Conservation (phyloP, 2,113 vertebrate species). For the Dicentrarchus labrax region DNA sequence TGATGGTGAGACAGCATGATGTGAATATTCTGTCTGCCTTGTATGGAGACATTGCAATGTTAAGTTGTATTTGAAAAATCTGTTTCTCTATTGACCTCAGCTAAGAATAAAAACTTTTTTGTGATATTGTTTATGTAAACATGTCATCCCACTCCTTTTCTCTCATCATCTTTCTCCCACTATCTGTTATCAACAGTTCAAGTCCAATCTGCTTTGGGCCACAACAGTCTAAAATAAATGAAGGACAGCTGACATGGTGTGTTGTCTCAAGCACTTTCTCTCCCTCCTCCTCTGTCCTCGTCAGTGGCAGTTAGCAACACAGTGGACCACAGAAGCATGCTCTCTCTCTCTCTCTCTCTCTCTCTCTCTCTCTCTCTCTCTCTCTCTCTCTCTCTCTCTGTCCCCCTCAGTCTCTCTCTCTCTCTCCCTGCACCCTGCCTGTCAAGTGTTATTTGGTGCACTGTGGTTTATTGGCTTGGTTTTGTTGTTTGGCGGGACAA, state of each 20-base stretch:
- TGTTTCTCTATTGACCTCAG: not conserved
- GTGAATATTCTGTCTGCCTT: not conserved
- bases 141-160: not conserved
- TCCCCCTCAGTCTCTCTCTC: too few species aligned
- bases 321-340: constrained; percentile 4
- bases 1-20: not conserved
- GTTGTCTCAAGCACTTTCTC: constrained; percentile 22
- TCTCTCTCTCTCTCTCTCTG: not conserved
- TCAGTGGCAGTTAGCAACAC: constrained; percentile 28
- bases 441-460: constrained; percentile 65
- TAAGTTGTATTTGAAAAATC: not conserved
- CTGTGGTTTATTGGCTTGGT: constrained; percentile 73
- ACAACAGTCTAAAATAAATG: constrained; percentile 29
- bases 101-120: not conserved
- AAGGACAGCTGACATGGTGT: constrained; percentile 29
- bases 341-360: not conserved
- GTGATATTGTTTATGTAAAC: not conserved
- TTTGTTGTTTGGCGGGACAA: constrained; percentile 66
- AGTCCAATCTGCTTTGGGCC: constrained; percentile 44
- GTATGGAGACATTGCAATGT: not conserved
- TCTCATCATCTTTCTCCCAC: not conserved
- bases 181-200: constrained; percentile 35
- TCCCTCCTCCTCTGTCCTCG: constrained; percentile 17
- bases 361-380: not conserved
- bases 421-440: constrained; percentile 37